phyloP scores from a whole-genome alignment of 2,113 vertebrate genomes.

The Antechinus flavipes region DNA sequence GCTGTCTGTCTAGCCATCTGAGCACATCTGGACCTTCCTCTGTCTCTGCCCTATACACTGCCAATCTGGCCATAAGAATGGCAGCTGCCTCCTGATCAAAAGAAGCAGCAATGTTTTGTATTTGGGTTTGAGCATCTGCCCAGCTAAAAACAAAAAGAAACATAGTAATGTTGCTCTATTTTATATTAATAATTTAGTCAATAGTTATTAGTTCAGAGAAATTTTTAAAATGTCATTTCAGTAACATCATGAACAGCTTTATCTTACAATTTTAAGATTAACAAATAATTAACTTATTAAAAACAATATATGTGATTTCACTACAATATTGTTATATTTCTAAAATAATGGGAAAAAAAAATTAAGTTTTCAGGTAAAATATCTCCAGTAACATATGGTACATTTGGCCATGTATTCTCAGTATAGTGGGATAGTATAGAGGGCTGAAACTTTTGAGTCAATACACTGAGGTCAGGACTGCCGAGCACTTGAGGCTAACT shows the following conservation, averaged over 20 bases:
- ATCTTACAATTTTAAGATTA: constrained; percentile 56
- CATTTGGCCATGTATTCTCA: not conserved
- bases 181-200: constrained; percentile 16
- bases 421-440: not conserved
- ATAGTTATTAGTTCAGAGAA: constrained; percentile 19
- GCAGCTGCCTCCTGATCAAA: constrained; percentile 98
- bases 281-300: constrained; percentile 33
- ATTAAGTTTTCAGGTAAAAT: not conserved
- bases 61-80: constrained; percentile 96
- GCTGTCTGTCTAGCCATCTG: constrained; percentile 96
- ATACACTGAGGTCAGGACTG: too few species aligned
- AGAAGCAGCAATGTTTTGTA: constrained; percentile 96
- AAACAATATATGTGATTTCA: constrained; percentile 23
- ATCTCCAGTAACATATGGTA: not conserved
- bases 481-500: too few species aligned
- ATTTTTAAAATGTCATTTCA: constrained; percentile 49
- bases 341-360: constrained; percentile 40
- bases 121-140: constrained; percentile 97
- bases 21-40: constrained; percentile 98
- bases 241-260: not conserved
- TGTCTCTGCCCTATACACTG: constrained; percentile 95
- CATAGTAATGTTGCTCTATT: constrained; percentile 42
- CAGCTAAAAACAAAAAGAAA: constrained; percentile 87
- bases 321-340: constrained; percentile 24
- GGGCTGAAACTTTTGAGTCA: too few species aligned